Percentiles rank a stretch among this genome's conserved stretches.
These are phyloP conservation scores for Encarsia formosa DNA, from an alignment of 2,888 invertebrate genomes.

Conservation along the genomic window DNA sequence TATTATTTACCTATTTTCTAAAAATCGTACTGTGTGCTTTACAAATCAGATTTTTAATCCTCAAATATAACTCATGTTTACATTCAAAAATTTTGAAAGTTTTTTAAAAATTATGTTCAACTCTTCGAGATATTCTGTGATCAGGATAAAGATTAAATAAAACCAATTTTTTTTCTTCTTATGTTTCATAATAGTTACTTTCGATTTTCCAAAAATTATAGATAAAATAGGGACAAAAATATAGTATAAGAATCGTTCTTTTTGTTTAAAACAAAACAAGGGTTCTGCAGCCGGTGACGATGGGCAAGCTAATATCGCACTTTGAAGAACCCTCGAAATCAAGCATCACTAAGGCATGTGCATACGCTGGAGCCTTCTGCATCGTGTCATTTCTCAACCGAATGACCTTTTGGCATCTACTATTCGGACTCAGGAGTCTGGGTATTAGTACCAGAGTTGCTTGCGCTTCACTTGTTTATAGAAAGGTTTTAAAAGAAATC, in stretches of 20 bases:
- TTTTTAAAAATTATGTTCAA: no score
- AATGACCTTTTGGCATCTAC: constrained; percentile 63
- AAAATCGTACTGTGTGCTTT: background rate
- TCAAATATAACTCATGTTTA: no score
- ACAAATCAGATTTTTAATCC: background rate
- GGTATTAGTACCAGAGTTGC: constrained; percentile 77
- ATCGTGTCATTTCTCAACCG: constrained; percentile 57
- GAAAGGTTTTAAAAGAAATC: constrained; percentile 61
- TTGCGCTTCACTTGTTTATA: constrained; percentile 72
- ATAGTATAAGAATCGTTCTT: no score
- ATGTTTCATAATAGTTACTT: no score
- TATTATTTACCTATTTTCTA: no score
- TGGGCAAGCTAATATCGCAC: constrained; percentile 63
- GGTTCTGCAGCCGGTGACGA: constrained; percentile 59
- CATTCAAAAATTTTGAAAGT: background rate
- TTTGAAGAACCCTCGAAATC: constrained; percentile 57
- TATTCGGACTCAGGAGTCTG: constrained; percentile 58
- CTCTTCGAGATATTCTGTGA: no score
- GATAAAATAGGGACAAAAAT: no score
- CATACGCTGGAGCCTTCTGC: constrained; percentile 63
- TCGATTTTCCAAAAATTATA: no score
- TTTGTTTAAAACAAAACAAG: no score
- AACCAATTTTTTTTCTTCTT: no score
- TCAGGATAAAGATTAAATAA: no score
- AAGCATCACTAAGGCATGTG: constrained; percentile 59